Evolutionary conservation across 2,113 vertebrate genomes (phyloP), one percentile per base, ranked within the genome.

Genomic region (Ceyx cyanopectus): DNA sequence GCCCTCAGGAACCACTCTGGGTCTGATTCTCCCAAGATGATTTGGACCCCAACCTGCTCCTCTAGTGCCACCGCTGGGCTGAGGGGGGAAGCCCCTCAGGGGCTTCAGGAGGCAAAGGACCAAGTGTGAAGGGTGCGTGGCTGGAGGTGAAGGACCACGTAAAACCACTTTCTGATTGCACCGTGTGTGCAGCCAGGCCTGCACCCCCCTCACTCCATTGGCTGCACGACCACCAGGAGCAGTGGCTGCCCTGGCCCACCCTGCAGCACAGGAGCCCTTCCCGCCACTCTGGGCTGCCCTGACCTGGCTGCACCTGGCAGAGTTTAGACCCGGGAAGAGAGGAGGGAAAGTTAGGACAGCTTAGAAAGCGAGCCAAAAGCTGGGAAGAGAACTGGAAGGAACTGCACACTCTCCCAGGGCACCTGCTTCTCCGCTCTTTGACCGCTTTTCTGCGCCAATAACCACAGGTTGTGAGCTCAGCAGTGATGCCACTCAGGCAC

Each of bases 71-170:
- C 65, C 11, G 22, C 16, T 0, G 4, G 24, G 9, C 27, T 5
- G 29, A 24, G 21, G 13, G 17, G 4, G 5, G 3, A 26, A 45
- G 48, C 5, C 0, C n/a, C 1, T 9, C 0, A 1, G 21, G 29
- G 15, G 4, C 10, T 12, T 15, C 13, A 2, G 4, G 15, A 9
- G 18, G 7, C 40, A n/a, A 7, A 12, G 27, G n/a, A 9, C 61
- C 27, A 7, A 30, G 34, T 1, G 2, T 10, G 29, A 5, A 6
- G 26, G 46, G 4, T 0, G 0, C 1, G 8, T 9, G 34, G 48
- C 34, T 3, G 1, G 27, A 16, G 16, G 12, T 4, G 1, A 54
- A 51, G 30, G 56, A 60, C 37, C 57, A 68, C 0, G 1, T 62
- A 16, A 50, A 78, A 72, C 5, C 5, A 16, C 11, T 17, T n/a